Evolutionary conservation across 2,797 vertebrate species (phyloP).

Genomic region (Avahi laniger): DNA sequence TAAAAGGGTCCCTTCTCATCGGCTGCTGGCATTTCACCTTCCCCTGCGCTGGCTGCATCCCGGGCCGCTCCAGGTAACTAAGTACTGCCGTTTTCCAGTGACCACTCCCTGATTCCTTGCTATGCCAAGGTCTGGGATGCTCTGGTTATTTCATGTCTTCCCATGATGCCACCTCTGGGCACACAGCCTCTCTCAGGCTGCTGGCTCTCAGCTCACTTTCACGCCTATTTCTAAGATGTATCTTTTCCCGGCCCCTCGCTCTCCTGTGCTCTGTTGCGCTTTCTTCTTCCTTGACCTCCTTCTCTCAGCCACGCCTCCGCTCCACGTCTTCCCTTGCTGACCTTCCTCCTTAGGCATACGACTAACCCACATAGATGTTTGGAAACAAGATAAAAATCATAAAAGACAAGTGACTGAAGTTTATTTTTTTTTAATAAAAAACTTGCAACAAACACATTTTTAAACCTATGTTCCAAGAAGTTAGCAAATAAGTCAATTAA

Average conservation of each 20-base stretch:
- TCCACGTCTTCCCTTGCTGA: not conserved
- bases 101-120: not conserved
- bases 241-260: not conserved
- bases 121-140: not conserved
- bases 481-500: not conserved
- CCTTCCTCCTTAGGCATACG: not conserved
- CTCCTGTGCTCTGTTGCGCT: not conserved
- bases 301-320: not conserved
- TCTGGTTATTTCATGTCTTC: not conserved
- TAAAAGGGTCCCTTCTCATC: not conserved
- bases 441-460: not conserved
- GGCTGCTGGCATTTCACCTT: not conserved
- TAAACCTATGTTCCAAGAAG: not conserved
- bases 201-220: not conserved
- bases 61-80: not conserved
- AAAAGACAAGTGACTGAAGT: not conserved
- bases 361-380: not conserved
- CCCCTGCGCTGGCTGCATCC: not conserved
- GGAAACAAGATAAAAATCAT: not conserved
- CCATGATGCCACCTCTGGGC: not conserved
- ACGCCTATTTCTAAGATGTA: not conserved
- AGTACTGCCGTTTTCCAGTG: not conserved
- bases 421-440: not conserved
- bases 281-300: not conserved
- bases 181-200: not conserved